Evolutionary conservation across 2,797 vertebrate species (phyloP), one percentile per base, ranked within the genome.

Genomic region (Naso thynnoides): DNA sequence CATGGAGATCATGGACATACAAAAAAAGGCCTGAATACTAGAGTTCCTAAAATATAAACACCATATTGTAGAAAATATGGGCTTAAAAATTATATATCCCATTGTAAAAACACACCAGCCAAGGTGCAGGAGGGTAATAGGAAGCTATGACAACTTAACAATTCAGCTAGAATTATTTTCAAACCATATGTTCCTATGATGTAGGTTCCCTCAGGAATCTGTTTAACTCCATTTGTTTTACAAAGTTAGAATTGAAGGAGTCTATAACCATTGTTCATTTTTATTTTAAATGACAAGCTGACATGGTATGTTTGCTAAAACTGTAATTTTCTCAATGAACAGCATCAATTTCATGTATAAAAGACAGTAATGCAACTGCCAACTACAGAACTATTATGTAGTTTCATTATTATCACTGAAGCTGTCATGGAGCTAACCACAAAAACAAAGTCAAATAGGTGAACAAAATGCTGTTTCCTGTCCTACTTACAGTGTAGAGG

Each of bases 191-290:
- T 79, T 88, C 74, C 59, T 60, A 81, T 72, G 76, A 55, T 73
- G 29, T 21, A 41, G 50, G 63, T 66, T 82, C 58, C 70, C 65
- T 54, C 49, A 26, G 63, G 56, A 72, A 62, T 38, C 42, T 61
- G 45, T 79, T 70, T 44, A 61, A 66, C 54, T 45, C 42, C 24
- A 70, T 82, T 82, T 81, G 42, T 75, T 85, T 77, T 62, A 73
- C 44, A 81, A 80, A 49, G 36, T 49, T 66, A 56, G 73, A 81
- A 82, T 63, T 84, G 53, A 80, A 78, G 77, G 67, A 65, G 74
- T 82, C 52, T 73, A 50, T 77, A 82, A 53, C 24, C 42, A 64
- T 78, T 76, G 63, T 24, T 83, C 49, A 69, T 64, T 68, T 84
- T 81, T 27, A 62, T 71, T 78, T 76, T 38, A 27, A 80, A 79